Evolutionary conservation across 2,797 vertebrate species (phyloP).

Genomic region (Myotis daubentonii): DNA sequence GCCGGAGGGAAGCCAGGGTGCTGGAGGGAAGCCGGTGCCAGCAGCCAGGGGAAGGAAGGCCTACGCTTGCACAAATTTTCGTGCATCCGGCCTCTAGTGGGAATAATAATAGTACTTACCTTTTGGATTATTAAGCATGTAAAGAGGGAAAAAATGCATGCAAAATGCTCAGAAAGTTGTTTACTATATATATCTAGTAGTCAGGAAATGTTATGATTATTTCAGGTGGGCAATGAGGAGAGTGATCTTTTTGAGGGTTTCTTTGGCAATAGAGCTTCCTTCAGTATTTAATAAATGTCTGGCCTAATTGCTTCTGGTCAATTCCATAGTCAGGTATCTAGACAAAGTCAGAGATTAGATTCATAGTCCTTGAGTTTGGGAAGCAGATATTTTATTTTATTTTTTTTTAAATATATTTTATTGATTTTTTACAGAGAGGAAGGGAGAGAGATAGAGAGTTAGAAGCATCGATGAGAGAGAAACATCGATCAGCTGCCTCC

Average conservation of each 20-base stretch:
- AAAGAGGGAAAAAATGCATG: neutral
- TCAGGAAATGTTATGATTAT: neutral
- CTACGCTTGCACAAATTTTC: too few species aligned
- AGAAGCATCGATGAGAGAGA: too few species aligned
- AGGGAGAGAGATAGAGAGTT: too few species aligned
- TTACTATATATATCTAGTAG: neutral
- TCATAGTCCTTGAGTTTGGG: neutral
- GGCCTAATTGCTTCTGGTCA: neutral
- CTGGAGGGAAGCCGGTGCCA: too few species aligned
- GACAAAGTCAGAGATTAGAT: neutral
- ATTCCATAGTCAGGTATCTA: neutral
- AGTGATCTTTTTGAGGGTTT: neutral
- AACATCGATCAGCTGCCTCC: too few species aligned
- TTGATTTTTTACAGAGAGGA: too few species aligned
- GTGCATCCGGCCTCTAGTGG: too few species aligned
- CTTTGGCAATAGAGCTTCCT: neutral
- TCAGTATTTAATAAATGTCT: constrained; percentile 2
- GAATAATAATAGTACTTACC: neutral
- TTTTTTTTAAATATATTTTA: too few species aligned
- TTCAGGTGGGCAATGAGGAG: neutral
- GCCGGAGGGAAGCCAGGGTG: too few species aligned
- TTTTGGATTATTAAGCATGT: neutral
- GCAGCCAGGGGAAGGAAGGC: too few species aligned
- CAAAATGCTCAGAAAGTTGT: neutral
- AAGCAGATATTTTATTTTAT: constrained; percentile 22